Evolutionary conservation across 92 coral and sea anemone species (phyloP), one percentile per base, ranked within the genome.

Genomic region (Zoanthus solanderi): DNA sequence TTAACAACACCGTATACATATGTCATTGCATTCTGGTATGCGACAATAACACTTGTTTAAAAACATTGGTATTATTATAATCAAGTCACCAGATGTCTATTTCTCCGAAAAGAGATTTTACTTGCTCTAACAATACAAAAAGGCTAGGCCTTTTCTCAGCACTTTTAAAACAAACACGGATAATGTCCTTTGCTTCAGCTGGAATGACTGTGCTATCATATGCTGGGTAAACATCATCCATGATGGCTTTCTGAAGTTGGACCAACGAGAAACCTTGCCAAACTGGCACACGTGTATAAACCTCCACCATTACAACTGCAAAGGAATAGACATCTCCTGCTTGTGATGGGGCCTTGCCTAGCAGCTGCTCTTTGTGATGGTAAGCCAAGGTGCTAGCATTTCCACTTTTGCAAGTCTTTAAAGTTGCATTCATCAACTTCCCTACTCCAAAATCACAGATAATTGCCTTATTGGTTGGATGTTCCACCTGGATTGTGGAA

Each of bases 391-490:
- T 88, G 23, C 91, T 76, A 48, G 91, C 91, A 83, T 89, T 89
- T n/a, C 83, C 84, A 56, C 58, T 67, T 47, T 18, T 47, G 18
- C 71, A 46, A 66, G 91, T 83, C 23, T 54, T 34, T 58, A 12
- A 76, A 29, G 92, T 90, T 14, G 92, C 81, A 60, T 86, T 79
- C 18, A n/a, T 66, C 13, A 89, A 84, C 69, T 77, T 85, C 31
- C 92, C 75, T 14, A 89, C 92, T 23, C 92, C 85, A 30, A 89
- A 78, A 60, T 89, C 89, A 63, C 92, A 89, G 67, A 89, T 89
- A 23, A 89, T 53, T 10, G 92, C 57, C 52, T 89, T 82, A 75
- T 50, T 53, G 11, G 89, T 72, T 46, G 88, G 87, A 71, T 89
- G 61, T 75, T 89, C 92, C 42, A 89, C 57, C 92, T 89, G 84